These are phyloP conservation scores for Capricornis sumatraensis DNA, from an alignment of 2,113 vertebrate species.

Conservation along the genomic window DNA sequence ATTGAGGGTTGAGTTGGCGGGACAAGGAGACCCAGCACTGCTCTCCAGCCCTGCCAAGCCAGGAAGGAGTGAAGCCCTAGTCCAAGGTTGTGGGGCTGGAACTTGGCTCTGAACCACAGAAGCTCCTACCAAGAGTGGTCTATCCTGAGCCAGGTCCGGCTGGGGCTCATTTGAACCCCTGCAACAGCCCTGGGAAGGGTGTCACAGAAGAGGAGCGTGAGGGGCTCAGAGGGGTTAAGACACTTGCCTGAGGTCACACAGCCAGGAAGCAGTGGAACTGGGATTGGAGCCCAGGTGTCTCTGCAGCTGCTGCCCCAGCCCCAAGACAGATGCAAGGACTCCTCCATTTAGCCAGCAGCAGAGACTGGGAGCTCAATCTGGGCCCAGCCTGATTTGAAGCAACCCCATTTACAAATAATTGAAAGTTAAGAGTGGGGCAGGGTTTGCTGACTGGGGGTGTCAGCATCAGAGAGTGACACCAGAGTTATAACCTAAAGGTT, in stretches of 20 bases:
- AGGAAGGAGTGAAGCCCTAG: constrained; percentile 18
- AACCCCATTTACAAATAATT: neutral
- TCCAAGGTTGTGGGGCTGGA: neutral
- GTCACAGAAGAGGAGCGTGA: neutral
- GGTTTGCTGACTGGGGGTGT: neutral
- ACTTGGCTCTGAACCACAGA: neutral
- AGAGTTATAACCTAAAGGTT: neutral
- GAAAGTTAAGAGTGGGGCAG: neutral
- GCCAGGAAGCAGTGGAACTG: neutral
- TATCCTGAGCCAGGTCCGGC: neutral
- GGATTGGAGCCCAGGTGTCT: neutral
- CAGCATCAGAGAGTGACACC: neutral
- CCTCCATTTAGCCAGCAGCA: neutral
- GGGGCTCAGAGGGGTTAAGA: neutral
- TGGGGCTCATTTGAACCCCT: neutral
- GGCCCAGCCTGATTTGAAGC: neutral
- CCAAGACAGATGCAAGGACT: neutral
- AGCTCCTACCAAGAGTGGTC: neutral
- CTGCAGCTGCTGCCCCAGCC: neutral
- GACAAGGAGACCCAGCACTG: constrained; percentile 37
- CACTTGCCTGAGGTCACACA: neutral
- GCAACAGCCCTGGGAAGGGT: neutral
- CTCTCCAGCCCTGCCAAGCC: constrained; percentile 33
- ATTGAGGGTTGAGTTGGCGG: constrained; percentile 55
- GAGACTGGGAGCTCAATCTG: accelerated